Percentiles rank a stretch among this genome's conserved stretches.
phyloP scores from a whole-genome alignment of 2,888 invertebrate species.

The Tridacna crocea region DNA sequence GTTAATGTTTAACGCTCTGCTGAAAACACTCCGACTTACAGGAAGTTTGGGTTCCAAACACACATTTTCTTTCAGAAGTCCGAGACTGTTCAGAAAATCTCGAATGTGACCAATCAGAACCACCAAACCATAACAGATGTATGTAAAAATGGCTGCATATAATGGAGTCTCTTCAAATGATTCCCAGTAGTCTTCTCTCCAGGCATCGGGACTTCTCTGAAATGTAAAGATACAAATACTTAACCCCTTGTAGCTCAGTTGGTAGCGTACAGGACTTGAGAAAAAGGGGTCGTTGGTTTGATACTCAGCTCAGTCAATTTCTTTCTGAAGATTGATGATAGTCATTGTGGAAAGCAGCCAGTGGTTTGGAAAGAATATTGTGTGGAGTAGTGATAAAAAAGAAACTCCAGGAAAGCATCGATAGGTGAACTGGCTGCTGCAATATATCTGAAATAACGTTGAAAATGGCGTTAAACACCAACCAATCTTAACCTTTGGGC shows the following conservation, averaged over 20 bases:
- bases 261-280: no score
- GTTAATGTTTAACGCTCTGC: no score
- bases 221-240: background rate
- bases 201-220: conserved; percentile 29
- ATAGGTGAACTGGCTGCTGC: no score
- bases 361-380: no score
- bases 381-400: no score
- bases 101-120: conserved; percentile 97
- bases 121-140: conserved; percentile 94
- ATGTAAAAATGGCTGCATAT: conserved; percentile 92
- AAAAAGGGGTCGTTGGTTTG: no score
- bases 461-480: no score
- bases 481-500: background rate
- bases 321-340: no score
- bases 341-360: no score
- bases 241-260: background rate
- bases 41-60: conserved; percentile 72
- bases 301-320: no score
- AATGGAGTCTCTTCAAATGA: conserved; percentile 90
- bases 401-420: no score
- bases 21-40: conserved; percentile 43
- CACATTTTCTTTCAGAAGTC: conserved; percentile 82
- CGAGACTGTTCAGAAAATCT: conserved; percentile 89
- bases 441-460: no score
- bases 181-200: conserved; percentile 66